phyloP scores from a whole-genome alignment of 2,888 invertebrate species.

The Bruchidius siliquastri region DNA sequence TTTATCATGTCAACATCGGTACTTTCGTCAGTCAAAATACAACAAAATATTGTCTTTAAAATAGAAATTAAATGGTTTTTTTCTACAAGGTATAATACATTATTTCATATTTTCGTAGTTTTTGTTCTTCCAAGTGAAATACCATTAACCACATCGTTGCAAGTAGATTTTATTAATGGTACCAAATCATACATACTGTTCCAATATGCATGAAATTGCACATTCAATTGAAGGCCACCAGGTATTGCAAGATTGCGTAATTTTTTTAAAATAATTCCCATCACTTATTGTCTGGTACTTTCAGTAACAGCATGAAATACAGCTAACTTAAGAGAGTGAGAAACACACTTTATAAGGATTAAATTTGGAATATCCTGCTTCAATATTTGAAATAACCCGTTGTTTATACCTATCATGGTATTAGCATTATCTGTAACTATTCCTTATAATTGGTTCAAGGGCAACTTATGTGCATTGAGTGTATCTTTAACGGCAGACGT shows the following conservation, averaged over 20 bases:
- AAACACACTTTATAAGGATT: slow-evolving; percentile 23
- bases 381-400: slow-evolving; percentile 28
- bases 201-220: slow-evolving; percentile 26
- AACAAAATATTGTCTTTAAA: no score
- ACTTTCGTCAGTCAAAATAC: no score
- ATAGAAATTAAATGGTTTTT: no score
- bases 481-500: neutral
- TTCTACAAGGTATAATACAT: no score
- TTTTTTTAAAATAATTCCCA: slow-evolving; percentile 20
- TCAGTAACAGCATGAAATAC: slow-evolving; percentile 26
- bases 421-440: slow-evolving; percentile 37
- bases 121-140: no score
- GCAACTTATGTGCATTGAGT: neutral
- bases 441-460: slow-evolving; percentile 6
- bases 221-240: slow-evolving; percentile 27
- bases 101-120: no score
- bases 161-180: no score
- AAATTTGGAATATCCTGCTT: slow-evolving; percentile 28
- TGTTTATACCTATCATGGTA: slow-evolving; percentile 37
- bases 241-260: slow-evolving; percentile 16
- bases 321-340: slow-evolving; percentile 34
- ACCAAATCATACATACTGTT: slow-evolving; percentile 29
- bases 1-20: no score
- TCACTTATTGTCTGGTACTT: slow-evolving; percentile 22
- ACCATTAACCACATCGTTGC: no score